phyloP scores from a whole-genome alignment of 2,113 vertebrate genomes.

The Alligator sinensis region DNA sequence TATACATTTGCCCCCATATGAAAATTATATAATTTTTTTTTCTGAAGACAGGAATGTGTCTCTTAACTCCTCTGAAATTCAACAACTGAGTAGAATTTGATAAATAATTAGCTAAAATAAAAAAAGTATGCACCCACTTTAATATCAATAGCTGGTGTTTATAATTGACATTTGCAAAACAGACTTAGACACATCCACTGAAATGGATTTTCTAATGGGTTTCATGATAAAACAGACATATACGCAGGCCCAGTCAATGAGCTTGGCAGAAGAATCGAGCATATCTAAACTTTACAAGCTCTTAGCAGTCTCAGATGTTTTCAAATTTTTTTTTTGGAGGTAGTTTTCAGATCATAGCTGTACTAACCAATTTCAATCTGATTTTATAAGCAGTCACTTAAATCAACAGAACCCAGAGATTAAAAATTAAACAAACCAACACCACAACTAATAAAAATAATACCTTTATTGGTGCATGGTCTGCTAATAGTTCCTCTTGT shows the following conservation, averaged over 20 bases:
- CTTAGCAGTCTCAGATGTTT: background rate
- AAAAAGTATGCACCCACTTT: background rate
- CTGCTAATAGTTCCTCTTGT: background rate
- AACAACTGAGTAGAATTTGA: background rate
- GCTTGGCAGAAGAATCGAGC: conserved; percentile 21
- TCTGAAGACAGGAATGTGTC: background rate
- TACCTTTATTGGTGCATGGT: background rate
- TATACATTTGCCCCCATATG: background rate
- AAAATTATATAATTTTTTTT: too few relatives aligned
- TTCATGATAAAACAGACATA: conserved; percentile 23
- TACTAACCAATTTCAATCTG: background rate
- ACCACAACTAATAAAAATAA: background rate
- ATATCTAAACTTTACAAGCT: background rate
- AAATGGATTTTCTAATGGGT: background rate
- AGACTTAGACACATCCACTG: background rate
- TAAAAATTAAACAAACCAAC: background rate
- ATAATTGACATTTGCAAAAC: background rate
- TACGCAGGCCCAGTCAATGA: background rate
- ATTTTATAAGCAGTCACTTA: background rate
- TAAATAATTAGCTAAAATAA: background rate
- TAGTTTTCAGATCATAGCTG: background rate
- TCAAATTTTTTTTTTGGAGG: background rate
- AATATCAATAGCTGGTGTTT: background rate
- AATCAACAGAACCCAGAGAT: background rate
- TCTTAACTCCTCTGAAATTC: background rate